Base-by-base conservation (phyloP, 2,797 vertebrate genomes). In the Acanthopagrus latus region DNA sequence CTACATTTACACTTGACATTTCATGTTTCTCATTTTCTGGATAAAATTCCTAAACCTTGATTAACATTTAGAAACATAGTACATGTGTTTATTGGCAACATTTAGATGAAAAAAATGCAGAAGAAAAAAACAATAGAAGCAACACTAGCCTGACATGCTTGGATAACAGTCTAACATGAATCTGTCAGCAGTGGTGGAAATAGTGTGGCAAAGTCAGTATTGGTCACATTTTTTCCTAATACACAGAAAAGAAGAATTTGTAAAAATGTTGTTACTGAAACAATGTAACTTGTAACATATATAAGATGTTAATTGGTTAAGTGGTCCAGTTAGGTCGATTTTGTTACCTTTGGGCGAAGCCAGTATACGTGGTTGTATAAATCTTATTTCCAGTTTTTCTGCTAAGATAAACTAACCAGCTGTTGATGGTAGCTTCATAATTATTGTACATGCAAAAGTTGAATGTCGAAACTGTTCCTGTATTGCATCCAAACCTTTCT, bases 1-100 rank as follows among this genome's bases (percentile, higher is more conserved):
- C 5, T 0, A 50, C 70, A 57, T 68, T 76, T 63, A 66, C 44
- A 23, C 17, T n/a, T 64, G 64, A 41, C 69, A 83, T 74, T 74
- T 74, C 13, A 43, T 17, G 41, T 29, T 29, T 71, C 43, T 64
- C n/a, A 33, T 25, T 47, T 43, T 43, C 18, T 23, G 44, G 65
- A 67, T 21, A 23, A 64, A 56, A 63, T 41, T 38, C 9, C 20
- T 17, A 23, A 23, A 47, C 8, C 29, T 14, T 25, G 52, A 17
- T 46, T 58, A 29, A 25, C 44, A 18, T 38, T 46, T 14, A 47
- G 20, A 65, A 11, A 38, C 18, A 23, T 4, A 29, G 6, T 55
- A 16, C 17, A 10, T 46, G 21, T 4, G 2, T 52, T 23, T 20
- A 25, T 74, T 16, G n/a, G 62, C 29, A 57, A 33, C 29, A 21